Base-by-base conservation (phyloP, 1,140 invertebrate species). In the Agrilus planipennis region DNA sequence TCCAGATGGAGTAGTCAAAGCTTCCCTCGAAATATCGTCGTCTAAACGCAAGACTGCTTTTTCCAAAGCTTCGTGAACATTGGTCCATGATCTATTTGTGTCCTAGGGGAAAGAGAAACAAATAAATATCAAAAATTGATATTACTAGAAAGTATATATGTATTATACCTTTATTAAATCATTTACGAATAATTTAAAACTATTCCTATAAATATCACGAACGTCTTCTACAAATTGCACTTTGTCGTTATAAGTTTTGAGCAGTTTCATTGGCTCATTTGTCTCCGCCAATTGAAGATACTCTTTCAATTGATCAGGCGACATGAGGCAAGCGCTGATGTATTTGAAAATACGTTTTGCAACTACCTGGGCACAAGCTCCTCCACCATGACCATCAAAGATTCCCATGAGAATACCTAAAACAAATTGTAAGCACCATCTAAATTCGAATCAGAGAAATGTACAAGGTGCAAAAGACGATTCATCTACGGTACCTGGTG, bases 331-430 rank as follows among this genome's bases (percentile, higher is more conserved):
- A 2, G 88, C 81, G 0, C 88, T 81, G 27, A 97, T 79, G 57
- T 97, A 97, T 43, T 84, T 73, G 40, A 90, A 79, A 9, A 97
- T 63, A 35, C 92, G 68, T 62, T 90, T 89, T 0, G 84, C 81
- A 31, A 88, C 63, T 1, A 89, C 83, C 68, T 96, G 89, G 17
- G 90, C 88, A 69, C 91, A 95, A 14, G 84, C 76, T 35, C 78
- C 73, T 1, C 93, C 92, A 18, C 81, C 90, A 66, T 97, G 93
- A 0, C 93, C 93, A 72, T 98, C 93, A 64, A 90, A 94, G 2
- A 98, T 77, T 34, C 90, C 90, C 59, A 95, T 80, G 34, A 96
- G 64, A 49, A 88, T 72, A 44, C 86, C 86, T 88, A 25, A 34
- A 48, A 48, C 20, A 6, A 36, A 10, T 5, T 5, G 22, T 25